phyloP scores from a whole-genome alignment of 2,113 vertebrate species.

The Taurulus bubalis region DNA sequence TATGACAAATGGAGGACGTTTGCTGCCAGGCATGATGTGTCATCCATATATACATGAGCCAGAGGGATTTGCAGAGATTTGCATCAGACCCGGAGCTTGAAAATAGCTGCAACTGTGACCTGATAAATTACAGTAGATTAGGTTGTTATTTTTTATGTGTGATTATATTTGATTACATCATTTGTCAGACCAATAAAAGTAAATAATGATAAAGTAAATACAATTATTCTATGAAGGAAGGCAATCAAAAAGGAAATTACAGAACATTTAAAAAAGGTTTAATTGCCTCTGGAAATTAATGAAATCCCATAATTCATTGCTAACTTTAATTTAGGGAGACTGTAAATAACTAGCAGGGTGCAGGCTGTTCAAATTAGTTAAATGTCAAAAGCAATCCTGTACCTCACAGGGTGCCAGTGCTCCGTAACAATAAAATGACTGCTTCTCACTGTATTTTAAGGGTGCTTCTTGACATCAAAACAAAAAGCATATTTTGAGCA shows the following conservation, averaged over 20 bases:
- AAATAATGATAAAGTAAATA: neutral
- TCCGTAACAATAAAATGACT: conserved; percentile 37
- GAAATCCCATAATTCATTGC: neutral
- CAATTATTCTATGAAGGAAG: neutral
- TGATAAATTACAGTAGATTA: conserved; percentile 10
- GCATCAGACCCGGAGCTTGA: conserved; percentile 55
- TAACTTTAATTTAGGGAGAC: conserved; percentile 6
- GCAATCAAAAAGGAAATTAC: neutral
- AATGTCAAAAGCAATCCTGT: conserved; percentile 23
- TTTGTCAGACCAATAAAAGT: neutral
- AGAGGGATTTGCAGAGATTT: conserved; percentile 59
- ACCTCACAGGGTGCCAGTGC: conserved; percentile 22
- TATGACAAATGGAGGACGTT: conserved; percentile 47
- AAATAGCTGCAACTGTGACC: conserved; percentile 52
- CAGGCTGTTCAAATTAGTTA: conserved; percentile 17
- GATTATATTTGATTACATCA: neutral
- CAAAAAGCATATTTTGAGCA: conserved; percentile 12
- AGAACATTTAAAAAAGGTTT: neutral
- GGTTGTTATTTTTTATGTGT: neutral
- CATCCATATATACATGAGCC: conserved; percentile 50
- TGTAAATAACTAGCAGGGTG: conserved; percentile 33
- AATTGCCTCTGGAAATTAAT: neutral
- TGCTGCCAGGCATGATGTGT: conserved; percentile 61
- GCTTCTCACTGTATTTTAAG: conserved; percentile 19
- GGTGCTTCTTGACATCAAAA: conserved; percentile 18